phyloP scores from a whole-genome alignment of 2,797 vertebrate species.

The Emydoidea blandingii region DNA sequence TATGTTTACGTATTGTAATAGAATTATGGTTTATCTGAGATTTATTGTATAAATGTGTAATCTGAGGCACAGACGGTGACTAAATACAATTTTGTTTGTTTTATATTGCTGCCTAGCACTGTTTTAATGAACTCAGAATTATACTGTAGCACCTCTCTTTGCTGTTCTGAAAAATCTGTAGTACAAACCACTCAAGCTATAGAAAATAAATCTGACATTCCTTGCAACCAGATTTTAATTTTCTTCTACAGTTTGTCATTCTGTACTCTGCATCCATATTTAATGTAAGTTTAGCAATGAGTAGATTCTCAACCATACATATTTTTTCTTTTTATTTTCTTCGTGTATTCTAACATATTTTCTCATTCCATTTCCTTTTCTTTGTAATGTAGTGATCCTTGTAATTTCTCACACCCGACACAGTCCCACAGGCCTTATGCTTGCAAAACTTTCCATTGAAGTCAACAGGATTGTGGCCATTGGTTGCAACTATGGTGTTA shows the following conservation, averaged over 20 bases:
- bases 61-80: too few species aligned
- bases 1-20: neutral
- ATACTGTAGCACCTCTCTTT: neutral
- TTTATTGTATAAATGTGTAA: neutral
- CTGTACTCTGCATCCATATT: neutral
- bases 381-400: neutral
- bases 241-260: neutral
- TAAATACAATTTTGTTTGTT: neutral
- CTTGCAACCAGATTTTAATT: neutral
- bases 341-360: neutral
- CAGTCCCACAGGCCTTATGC: neutral
- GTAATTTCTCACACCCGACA: neutral
- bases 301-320: neutral
- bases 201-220: neutral
- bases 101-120: neutral
- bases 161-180: neutral
- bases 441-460: neutral
- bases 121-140: neutral
- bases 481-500: neutral
- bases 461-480: neutral
- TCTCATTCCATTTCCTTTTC: neutral
- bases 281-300: neutral
- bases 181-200: neutral
- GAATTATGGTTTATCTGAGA: neutral
- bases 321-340: neutral